Percentiles rank a stretch among this genome's conserved stretches.
Conservation (phyloP, 2,797 vertebrate genomes). For the Synanceia verrucosa region DNA sequence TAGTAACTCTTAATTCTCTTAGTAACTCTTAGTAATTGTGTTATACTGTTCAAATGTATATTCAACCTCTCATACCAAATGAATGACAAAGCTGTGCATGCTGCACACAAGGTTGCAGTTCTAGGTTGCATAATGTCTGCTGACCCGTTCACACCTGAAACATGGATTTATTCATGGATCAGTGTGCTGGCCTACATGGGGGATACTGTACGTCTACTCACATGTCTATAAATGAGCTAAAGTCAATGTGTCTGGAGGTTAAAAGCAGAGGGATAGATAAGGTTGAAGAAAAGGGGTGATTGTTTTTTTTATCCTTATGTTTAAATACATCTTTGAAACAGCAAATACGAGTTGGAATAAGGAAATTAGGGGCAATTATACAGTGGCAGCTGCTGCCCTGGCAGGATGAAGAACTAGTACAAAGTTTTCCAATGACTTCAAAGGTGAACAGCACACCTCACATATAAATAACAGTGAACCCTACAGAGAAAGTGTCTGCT, state of each 20-base stretch:
- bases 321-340: neutral
- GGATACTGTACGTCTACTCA: neutral
- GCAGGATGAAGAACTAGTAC: constrained; percentile 12
- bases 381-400: constrained; percentile 11
- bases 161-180: neutral
- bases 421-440: constrained; percentile 44
- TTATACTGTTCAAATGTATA: neutral
- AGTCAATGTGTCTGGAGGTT: neutral
- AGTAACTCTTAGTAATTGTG: neutral
- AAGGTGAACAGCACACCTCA: constrained; percentile 23
- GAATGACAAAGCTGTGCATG: neutral
- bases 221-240: neutral
- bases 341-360: neutral
- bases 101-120: neutral
- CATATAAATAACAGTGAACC: constrained; percentile 28
- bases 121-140: neutral
- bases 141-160: neutral
- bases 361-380: neutral
- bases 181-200: neutral
- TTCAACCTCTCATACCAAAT: neutral
- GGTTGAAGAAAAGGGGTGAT: neutral
- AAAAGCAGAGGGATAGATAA: neutral
- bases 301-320: neutral
- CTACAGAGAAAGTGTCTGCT: constrained; percentile 29
- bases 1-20: neutral